These are phyloP conservation scores for Lutraria rhynchaena DNA, from an alignment of 1,140 invertebrate genomes.

Conservation along the genomic window DNA sequence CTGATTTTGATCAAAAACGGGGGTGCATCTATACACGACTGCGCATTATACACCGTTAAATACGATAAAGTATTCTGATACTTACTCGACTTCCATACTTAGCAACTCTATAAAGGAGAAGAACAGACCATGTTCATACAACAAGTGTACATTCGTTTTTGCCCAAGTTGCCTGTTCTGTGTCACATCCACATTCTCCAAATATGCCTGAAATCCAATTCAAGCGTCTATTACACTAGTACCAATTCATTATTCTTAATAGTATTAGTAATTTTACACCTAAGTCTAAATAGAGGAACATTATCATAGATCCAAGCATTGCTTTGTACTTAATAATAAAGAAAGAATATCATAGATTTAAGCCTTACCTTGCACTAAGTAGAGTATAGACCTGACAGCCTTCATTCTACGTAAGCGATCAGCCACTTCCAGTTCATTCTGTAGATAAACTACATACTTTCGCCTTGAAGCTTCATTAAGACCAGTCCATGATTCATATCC, in stretches of 20 bases:
- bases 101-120: conserved; percentile 94
- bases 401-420: conserved; percentile 89
- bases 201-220: conserved; percentile 87
- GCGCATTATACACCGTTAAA: no score
- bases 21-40: no score
- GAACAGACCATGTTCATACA: conserved; percentile 95
- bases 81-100: conserved; percentile 96
- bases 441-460: conserved; percentile 86
- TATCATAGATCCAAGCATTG: no score
- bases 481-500: conserved; percentile 73
- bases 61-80: no score
- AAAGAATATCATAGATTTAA: no score
- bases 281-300: no score
- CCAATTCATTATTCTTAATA: no score
- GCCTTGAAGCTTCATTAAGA: conserved; percentile 60
- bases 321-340: no score
- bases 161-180: conserved; percentile 92
- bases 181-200: conserved; percentile 95
- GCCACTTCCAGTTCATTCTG: conserved; percentile 95
- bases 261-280: no score
- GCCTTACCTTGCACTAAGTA: conserved; percentile 91
- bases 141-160: conserved; percentile 91
- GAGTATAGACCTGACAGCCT: conserved; percentile 93
- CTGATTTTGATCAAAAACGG: no score
- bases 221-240: no score